Base-by-base conservation (phyloP, 2,113 vertebrate species). In the Parotia lawesii region DNA sequence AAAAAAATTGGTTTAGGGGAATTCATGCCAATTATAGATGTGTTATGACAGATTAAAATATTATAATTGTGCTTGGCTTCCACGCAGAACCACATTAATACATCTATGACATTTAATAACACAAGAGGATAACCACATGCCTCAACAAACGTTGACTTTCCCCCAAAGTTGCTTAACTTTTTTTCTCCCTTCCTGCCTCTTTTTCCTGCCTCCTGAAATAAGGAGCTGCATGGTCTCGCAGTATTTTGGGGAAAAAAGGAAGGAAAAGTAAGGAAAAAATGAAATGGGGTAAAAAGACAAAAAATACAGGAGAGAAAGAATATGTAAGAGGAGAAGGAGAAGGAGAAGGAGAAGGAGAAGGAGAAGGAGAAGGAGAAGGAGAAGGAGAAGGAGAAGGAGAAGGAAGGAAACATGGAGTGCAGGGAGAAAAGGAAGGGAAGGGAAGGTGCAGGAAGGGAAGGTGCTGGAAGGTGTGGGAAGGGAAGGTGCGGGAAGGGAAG, bases 1-100 rank as follows among this genome's bases (percentile, higher is more conserved):
- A 89, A 81, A 81, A 90, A 89, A 38, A 20, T 4, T 93, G 33
- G 76, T 96, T 96, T 90, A 93, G 71, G 79, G 72, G 71, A 94
- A 97, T 92, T 96, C 91, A 94, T 97, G 96, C 73, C 96, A 97
- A 96, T 97, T 96, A 97, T 56, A 97, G 89, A 93, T 75, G 48
- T 96, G 93, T 96, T 97, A 88, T 91, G 96, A 97, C 96, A 97
- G 93, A 97, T 96, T 71, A 97, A 97, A 97, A 97, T 85, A 97
- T 97, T 95, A 80, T 97, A 96, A 96, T 97, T 97, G 95, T 81
- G 67, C 61, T 77, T 95, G 94, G 89, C 96, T 97, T 97, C 89
- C 92, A 94, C 81, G 65, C 66, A 96, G 95, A 95, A 96, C 62
- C 89, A 92, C 38, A 51, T 95, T 97, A 96, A 97, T 87, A 96